Conservation (phyloP, 1,140 invertebrate species). For the Neodiprion lecontei region DNA sequence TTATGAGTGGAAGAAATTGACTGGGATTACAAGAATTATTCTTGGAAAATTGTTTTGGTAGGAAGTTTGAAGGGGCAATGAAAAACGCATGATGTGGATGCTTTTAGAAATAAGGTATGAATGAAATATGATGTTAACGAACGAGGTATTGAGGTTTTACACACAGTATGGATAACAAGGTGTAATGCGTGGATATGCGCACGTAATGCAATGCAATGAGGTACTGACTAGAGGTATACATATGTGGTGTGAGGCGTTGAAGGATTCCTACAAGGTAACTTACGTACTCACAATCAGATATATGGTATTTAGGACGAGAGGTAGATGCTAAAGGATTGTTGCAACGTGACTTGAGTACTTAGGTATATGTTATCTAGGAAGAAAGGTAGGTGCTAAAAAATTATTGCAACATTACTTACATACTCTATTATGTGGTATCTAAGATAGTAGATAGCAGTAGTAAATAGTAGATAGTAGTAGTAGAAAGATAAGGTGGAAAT, state of each 20-base stretch:
- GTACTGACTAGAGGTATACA: neutral
- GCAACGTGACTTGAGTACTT: neutral
- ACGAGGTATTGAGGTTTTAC: neutral
- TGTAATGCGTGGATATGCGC: neutral
- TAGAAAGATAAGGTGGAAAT: neutral
- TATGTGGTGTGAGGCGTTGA: neutral
- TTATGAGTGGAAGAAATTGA: neutral
- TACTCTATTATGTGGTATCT: neutral
- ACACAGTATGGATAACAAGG: neutral
- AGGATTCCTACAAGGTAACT: constrained; percentile 1
- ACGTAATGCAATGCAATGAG: neutral
- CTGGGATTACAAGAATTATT: neutral
- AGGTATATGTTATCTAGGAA: neutral
- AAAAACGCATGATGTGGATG: neutral
- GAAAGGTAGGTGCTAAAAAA: neutral
- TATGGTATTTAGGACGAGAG: too few relatives aligned
- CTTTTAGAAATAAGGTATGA: neutral
- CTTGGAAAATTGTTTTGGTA: too few relatives aligned
- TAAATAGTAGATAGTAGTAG: too few relatives aligned
- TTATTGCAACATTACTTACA: neutral
- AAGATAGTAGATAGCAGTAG: neutral
- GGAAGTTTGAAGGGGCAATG: neutral
- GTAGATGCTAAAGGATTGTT: neutral
- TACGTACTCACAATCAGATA: neutral
- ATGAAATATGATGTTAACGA: neutral